Evolutionary conservation across 2,113 vertebrate species (phyloP), one percentile per base, ranked within the genome.

Genomic region (Sylvietta virens): DNA sequence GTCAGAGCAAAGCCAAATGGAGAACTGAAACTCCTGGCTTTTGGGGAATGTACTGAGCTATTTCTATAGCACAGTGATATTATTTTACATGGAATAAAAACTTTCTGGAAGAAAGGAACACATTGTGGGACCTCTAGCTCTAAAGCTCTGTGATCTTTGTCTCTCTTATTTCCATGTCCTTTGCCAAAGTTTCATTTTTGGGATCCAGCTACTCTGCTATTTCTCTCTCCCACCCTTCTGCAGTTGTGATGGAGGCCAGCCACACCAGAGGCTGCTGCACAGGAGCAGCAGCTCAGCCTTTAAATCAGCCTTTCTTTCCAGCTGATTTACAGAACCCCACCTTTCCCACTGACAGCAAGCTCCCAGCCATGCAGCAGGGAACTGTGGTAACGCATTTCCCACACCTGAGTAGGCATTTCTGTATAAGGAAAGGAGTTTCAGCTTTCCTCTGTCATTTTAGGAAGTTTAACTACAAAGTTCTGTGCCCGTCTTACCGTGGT

Each of bases 281-380:
- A 61, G 47, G 19, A 48, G 17, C 19, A 77, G 58, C 47, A 86
- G 24, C 62, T 90, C 51, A 78, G 4, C 9, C 42, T 53, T 56
- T 15, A 86, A 22, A 58, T 90, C 51, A 78, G 4, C 9, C 42
- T 53, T 56, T 15, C 13, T 56, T 53, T 85, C 18, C 24, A 60
- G 51, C n/a, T 69, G 17, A 15, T 21, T 45, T 62, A 8, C 17
- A 26, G 56, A 71, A 30, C 62, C 23, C 39, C 9, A 11, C 13
- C 47, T 61, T 8, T 7, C 15, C 8, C 3, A 9, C 8, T 21
- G 13, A 2, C 35, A n/a, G 44, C 9, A 33, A 42, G n/a, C 1
- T 44, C 54, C 50, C 48, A 64, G n/a, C 3, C 2, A 1, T 1
- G 21, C 1, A 7, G n/a, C n/a, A n/a, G n/a, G n/a, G n/a, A n/a